Conservation (phyloP, 2,888 invertebrate species). For the Diaphora mendica region DNA sequence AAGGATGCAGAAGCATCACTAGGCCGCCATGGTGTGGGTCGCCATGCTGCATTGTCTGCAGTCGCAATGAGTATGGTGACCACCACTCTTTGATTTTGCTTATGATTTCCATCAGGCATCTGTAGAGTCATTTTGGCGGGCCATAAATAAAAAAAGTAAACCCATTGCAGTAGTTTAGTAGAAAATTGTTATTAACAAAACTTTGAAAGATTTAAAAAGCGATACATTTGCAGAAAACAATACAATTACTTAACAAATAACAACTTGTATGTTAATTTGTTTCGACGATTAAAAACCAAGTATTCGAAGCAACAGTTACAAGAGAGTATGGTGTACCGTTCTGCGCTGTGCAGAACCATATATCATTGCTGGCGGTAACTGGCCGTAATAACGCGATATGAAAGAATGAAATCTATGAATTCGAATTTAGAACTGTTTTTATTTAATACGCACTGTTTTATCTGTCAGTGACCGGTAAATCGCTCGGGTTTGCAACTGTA, state of each 20-base stretch:
- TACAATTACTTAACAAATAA: slow-evolving; percentile 3
- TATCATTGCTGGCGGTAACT: slow-evolving; percentile 37
- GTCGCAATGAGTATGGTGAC: too few relatives aligned
- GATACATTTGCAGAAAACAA: neutral
- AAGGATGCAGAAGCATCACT: too few relatives aligned
- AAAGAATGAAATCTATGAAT: slow-evolving; percentile 26
- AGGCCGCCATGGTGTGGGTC: too few relatives aligned
- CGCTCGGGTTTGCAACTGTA: neutral
- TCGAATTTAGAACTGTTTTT: slow-evolving; percentile 13
- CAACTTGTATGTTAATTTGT: slow-evolving; percentile 25
- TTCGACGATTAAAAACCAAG: slow-evolving; percentile 26
- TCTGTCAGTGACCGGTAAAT: neutral
- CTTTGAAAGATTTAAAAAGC: neutral
- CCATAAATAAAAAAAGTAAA: too few relatives aligned
- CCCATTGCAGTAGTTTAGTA: neutral
- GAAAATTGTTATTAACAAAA: neutral
- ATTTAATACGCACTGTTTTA: neutral
- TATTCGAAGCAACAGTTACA: slow-evolving; percentile 38
- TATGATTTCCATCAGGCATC: too few relatives aligned
- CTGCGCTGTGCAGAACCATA: slow-evolving; percentile 27
- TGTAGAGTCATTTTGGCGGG: too few relatives aligned
- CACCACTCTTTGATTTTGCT: too few relatives aligned
- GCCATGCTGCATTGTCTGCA: too few relatives aligned
- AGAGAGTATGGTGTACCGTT: slow-evolving; percentile 41
- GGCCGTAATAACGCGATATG: slow-evolving; percentile 28